Base-by-base conservation (phyloP, 2,888 invertebrate species). In the Petrophora chlorosata region DNA sequence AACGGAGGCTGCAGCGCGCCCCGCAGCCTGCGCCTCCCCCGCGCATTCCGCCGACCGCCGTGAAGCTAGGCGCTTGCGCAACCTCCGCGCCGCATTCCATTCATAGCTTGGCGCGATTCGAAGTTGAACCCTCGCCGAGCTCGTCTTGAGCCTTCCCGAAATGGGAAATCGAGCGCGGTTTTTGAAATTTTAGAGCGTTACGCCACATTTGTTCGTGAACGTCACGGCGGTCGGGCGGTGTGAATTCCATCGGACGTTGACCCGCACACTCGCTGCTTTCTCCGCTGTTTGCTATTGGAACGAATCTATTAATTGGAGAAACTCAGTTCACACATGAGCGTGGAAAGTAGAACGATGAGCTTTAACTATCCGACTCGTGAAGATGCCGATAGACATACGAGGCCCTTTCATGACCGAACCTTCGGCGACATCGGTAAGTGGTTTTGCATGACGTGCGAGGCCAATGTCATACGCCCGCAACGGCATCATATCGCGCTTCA, bases 261-360 rank as follows among this genome's bases (percentile, higher is more conserved):
- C 88, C 87, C 79, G 68, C 73, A 74, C 77, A 76, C 74, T 72
- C 79, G 75, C 78, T 82, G 86, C 87, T 89, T 89, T 88, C 88
- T 86, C 88, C 81, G 81, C 79, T 85, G 82, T 85, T 87, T 86
- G 82, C 89, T 86, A 89, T 89, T 88, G 89, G 88, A 90, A 90
- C 89, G 87, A 90, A 89, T 89, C 88, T 89, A 89, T 89, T 88
- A 88, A 89, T 88, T 89, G 88, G 86, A 87, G 89, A 89, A 90
- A 88, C 88, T 87, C 79, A 81, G 86, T 89, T 87, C 87, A 89
- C 88, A 89, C 85, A 88, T 88, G 85, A 83, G 82, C 82, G 84
- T 85, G 85, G 86, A 87, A 88, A 87, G 87, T 85, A 76, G 82
- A 81, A 79, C 75, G 77, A 75, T 71, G 75, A 79, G 78, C 77